Base-by-base conservation (phyloP, 2,797 vertebrate genomes). In the Sylvilagus floridanus region DNA sequence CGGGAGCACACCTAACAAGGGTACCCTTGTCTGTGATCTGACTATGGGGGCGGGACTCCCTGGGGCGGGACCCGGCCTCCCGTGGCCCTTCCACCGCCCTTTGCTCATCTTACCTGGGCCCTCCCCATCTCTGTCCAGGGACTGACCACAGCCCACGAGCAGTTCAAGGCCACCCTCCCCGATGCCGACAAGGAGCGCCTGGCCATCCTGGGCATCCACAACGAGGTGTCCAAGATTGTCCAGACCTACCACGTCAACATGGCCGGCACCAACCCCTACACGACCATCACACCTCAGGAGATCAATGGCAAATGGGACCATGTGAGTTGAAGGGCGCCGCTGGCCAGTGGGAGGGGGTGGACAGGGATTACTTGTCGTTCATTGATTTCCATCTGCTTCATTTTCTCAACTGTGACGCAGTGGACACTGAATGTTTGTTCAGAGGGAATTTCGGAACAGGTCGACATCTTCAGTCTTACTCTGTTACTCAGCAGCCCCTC, bases 201-300 rank as follows among this genome's bases (percentile, higher is more conserved):
- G 98, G 99, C 99, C 97, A 99, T 99, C 97, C 98, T 99, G 95
- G 99, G 99, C 94, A 99, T 99, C 97, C 99, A 99, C 96, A 99
- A 99, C 0, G 99, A 99, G 98, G 99, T 99, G 19, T 98, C 99
- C 94, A 99, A 99, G 98, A 99, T 99, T 3, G 99, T 99, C 77
- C 99, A 99, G 98, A 99, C 99, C 7, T 99, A 99, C 87, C 99
- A 99, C 0, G 99, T 99, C 96, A 99, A 99, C 97, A 99, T 99
- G 98, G 99, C 99, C 0, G 99, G 99, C 72, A 99, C 98, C 5
- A 99, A 99, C 98, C 99, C 99, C 42, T 99, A 99, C 98, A 99
- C 99, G 97, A 99, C 99, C 54, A 99, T 99, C 98, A 99, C 99
- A 78, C 99, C 99, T 26, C 99, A 99, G 81, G 99, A 99, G 98